Evolutionary conservation across 37 sponge, comb jelly and placozoan species (phyloP), one percentile per base, ranked within the genome.

Genomic region (Oscarella lobularis): DNA sequence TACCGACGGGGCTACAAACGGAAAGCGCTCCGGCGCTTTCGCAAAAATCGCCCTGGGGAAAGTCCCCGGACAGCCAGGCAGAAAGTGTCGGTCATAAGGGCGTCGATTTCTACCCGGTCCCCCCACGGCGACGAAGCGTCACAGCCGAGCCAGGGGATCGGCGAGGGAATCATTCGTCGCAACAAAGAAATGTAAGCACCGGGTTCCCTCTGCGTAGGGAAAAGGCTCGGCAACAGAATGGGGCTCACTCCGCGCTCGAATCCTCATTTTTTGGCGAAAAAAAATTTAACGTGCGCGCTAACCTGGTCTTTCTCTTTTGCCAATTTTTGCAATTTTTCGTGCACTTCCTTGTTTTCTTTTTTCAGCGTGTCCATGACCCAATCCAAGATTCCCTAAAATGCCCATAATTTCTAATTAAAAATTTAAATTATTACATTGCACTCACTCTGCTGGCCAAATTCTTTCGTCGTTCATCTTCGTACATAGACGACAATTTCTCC

Each of bases 51-150:
- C 91, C 83, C 87, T 38, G 87, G 71, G 91, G 91, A 86, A 90
- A 90, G 91, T 90, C 91, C 82, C 91, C 91, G 88, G 83, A 90
- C 91, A 80, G 65, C 66, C 67, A 20, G 82, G 87, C 87, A 86
- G 91, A 86, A 70, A 90, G 87, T 86, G 87, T 73, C 84, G 34
- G 84, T 78, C 75, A 67, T 86, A 36, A 90, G 79, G 41, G 84
- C 79, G 41, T 34, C 33, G 76, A 31, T 80, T 41, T 79, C 81
- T 66, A 70, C 31, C 72, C 14, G 41, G 39, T 38, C 9, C 71
- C 66, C 74, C 35, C 20, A 77, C 30, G 78, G 79, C 87, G 34
- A 80, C 83, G 91, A 90, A 38, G 87, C 88, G 9, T 48, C 14
- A n/a, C n/a, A 48, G 60, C 60, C 20, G 60, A 48, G 60, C 60